Conservation (phyloP, 2,888 invertebrate genomes). For the Sinodicranocentrus sp. region DNA sequence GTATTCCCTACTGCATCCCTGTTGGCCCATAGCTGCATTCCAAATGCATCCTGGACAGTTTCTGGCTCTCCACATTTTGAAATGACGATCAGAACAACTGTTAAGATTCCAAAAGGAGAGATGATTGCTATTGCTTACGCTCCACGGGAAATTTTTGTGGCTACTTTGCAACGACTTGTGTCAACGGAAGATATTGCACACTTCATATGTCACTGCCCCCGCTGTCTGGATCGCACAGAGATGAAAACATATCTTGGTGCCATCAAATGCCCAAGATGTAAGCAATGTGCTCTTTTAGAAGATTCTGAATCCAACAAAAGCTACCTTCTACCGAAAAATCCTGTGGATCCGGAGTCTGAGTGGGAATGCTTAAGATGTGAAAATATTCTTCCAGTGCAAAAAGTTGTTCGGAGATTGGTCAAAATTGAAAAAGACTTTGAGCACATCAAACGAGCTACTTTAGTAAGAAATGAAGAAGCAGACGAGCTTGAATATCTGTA, state of each 20-base stretch:
- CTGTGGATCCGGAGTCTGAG: slow-evolving; percentile 62
- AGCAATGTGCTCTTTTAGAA: slow-evolving; percentile 39
- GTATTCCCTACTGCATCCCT: slow-evolving; percentile 69
- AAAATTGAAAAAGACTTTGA: slow-evolving; percentile 70
- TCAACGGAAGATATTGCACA: slow-evolving; percentile 75
- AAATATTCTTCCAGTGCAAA: slow-evolving; percentile 43
- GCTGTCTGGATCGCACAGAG: slow-evolving; percentile 72
- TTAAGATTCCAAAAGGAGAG: slow-evolving; percentile 65
- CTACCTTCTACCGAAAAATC: slow-evolving; percentile 69
- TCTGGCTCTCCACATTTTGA: slow-evolving; percentile 67
- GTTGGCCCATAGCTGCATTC: slow-evolving; percentile 67
- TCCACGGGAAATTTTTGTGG: slow-evolving; percentile 68
- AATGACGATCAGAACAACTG: slow-evolving; percentile 69
- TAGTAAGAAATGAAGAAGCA: slow-evolving; percentile 58
- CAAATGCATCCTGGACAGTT: slow-evolving; percentile 71
- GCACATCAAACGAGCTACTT: slow-evolving; percentile 50
- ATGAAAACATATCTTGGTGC: slow-evolving; percentile 68
- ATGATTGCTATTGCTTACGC: slow-evolving; percentile 72
- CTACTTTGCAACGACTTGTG: slow-evolving; percentile 70
- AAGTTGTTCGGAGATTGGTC: slow-evolving; percentile 59
- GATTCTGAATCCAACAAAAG: slow-evolving; percentile 36
- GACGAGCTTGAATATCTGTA: slow-evolving; percentile 67
- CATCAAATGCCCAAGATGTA: slow-evolving; percentile 67
- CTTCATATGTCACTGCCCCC: slow-evolving; percentile 69
- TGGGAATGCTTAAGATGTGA: slow-evolving; percentile 68